Percentiles rank a stretch among this genome's conserved stretches.
Evolutionary conservation across 1,140 invertebrate genomes (phyloP).

Genomic region (Drosophila yakuba): DNA sequence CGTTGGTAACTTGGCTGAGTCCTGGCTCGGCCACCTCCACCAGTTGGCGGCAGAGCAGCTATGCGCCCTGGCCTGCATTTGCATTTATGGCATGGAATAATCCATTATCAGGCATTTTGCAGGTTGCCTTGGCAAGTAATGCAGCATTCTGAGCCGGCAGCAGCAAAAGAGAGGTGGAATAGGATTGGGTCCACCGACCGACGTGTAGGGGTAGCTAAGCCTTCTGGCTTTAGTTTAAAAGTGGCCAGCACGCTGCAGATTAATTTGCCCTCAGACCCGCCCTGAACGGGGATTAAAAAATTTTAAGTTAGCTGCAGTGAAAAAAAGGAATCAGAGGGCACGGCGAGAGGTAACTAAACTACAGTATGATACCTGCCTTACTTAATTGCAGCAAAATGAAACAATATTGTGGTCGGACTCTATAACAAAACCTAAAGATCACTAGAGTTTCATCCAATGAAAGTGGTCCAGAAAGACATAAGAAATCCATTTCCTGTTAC

Average conservation of each 20-base stretch:
- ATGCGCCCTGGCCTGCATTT: conserved; percentile 63
- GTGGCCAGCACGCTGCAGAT: conserved; percentile 64
- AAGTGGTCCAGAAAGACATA: no score
- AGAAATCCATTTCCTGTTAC: no score
- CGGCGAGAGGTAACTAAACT: conserved; percentile 16
- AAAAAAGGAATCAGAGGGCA: conserved; percentile 8
- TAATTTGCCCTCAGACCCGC: conserved; percentile 54
- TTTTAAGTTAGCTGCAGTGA: conserved; percentile 35
- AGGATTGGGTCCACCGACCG: conserved; percentile 10
- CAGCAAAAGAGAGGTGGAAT: conserved; percentile 12
- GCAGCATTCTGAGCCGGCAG: conserved; percentile 53
- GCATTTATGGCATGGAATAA: conserved; percentile 82
- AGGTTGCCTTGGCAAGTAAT: conserved; percentile 80
- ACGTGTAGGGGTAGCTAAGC: conserved; percentile 55
- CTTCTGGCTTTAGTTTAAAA: conserved; percentile 72
- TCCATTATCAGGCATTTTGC: conserved; percentile 83
- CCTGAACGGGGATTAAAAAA: conserved; percentile 54
- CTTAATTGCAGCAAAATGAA: no score
- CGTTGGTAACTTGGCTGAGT: conserved; percentile 42
- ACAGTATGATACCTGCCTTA: not conserved
- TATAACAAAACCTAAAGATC: no score
- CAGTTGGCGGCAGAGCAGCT: conserved; percentile 30
- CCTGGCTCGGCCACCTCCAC: conserved; percentile 17
- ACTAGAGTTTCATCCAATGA: not conserved
- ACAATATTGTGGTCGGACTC: no score